Evolutionary conservation across 1,140 invertebrate species (phyloP).

Genomic region (Cataglyphis hispanica): DNA sequence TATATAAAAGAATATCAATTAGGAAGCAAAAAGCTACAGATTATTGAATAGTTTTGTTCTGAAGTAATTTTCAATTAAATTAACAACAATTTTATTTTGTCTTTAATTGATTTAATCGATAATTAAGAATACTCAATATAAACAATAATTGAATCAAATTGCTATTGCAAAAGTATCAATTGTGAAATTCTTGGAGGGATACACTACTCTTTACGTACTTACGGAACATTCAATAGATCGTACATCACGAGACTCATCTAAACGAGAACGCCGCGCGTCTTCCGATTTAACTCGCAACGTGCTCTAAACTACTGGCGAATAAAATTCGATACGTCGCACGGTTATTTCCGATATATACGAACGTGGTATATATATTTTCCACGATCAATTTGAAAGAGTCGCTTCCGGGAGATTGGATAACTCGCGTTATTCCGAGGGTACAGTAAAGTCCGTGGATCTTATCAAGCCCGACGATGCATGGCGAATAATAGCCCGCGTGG

Average conservation of each 20-base stretch:
- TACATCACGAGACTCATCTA: conserved; percentile 37
- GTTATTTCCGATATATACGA: conserved; percentile 37
- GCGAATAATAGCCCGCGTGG: conserved; percentile 59
- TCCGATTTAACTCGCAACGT: conserved; percentile 43
- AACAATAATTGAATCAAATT: conserved; percentile 23
- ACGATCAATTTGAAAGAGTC: conserved; percentile 65
- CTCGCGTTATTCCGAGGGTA: conserved; percentile 70
- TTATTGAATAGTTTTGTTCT: neutral
- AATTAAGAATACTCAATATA: neutral
- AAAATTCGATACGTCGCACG: conserved; percentile 47
- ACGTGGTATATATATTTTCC: conserved; percentile 48
- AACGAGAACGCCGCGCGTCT: conserved; percentile 36
- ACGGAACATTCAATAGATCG: conserved; percentile 14
- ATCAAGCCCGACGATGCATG: conserved; percentile 68
- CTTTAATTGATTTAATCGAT: neutral
- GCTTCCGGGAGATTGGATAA: conserved; percentile 73
- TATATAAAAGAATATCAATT: neutral
- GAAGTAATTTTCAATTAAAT: neutral
- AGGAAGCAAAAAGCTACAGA: neutral
- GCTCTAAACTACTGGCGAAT: conserved; percentile 43
- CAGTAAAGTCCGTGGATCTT: conserved; percentile 67
- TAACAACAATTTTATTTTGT: neutral
- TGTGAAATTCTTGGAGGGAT: neutral
- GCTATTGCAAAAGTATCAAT: conserved; percentile 5
- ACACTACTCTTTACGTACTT: conserved; percentile 26